Percentiles rank a stretch among this genome's conserved stretches.
These are phyloP conservation scores for Cataglyphis hispanica DNA, from an alignment of 1,140 invertebrate genomes.

Conservation along the genomic window DNA sequence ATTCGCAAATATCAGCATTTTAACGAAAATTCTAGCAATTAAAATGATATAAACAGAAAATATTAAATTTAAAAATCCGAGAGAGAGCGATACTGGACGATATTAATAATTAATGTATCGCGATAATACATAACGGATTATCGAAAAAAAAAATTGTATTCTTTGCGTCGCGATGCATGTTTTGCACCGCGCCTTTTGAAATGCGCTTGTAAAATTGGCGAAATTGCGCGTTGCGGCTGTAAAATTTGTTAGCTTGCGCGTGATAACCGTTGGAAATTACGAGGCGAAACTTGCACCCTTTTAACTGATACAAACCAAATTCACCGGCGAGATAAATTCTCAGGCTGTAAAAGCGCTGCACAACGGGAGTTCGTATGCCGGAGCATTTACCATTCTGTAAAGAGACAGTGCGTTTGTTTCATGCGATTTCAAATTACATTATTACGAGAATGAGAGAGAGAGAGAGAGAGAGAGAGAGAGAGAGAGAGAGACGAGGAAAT, in stretches of 20 bases:
- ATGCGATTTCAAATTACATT: constrained; percentile 58
- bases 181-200: constrained; percentile 19
- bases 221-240: constrained; percentile 50
- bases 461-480: background rate
- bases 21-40: background rate
- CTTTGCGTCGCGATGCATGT: background rate
- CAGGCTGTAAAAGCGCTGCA: constrained; percentile 53
- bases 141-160: background rate
- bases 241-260: constrained; percentile 67
- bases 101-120: background rate
- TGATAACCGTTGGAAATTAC: constrained; percentile 70
- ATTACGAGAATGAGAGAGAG: constrained; percentile 15
- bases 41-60: background rate
- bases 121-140: background rate
- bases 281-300: constrained; percentile 59
- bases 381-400: constrained; percentile 42
- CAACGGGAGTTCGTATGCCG: constrained; percentile 28
- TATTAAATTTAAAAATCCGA: background rate
- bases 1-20: background rate
- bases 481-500: background rate
- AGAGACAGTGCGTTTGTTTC: constrained; percentile 46
- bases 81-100: too few relatives aligned
- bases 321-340: constrained; percentile 39
- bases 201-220: constrained; percentile 46
- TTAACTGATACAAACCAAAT: constrained; percentile 62